Evolutionary conservation across 1,140 invertebrate species (phyloP), one percentile per base, ranked within the genome.

Genomic region (Trichonephila clavata): DNA sequence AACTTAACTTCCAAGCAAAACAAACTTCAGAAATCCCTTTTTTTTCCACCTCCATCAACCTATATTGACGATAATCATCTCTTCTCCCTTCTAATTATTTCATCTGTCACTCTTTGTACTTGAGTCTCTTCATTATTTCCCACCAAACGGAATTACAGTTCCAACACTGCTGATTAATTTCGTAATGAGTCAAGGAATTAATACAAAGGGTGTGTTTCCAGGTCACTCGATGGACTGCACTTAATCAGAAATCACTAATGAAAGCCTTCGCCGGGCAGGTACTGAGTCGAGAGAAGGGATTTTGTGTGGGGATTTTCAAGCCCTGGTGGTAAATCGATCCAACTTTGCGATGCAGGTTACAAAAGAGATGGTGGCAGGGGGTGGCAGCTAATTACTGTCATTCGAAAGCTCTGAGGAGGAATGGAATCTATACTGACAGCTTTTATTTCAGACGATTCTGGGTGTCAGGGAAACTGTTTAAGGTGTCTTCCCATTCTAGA

Each of bases 171-270:
- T 90, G 88, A 90, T 90, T 90, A 90, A 90, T 90, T 90, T 61
- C 68, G 68, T 90, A 90, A 90, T 90, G 88, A 90, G 68, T 60
- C 43, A 39, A 80, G 63, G 88, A 90, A 90, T 90, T 90, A 90
- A 80, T 90, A 90, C 88, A 68, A 90, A 90, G 88, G 88, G 88
- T 90, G 88, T 90, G 88, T 90, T 90, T 71, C 86, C 68, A 77
- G 88, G 88, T 90, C 88, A 90, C 80, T 59, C 61, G 88, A 80
- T 27, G 68, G 88, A 90, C 50, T 59, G 71, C 88, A 80, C 88
- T 90, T 90, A 90, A 90, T 90, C 88, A 90, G 88, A 90, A 90
- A 80, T 90, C 50, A 57, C 88, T 90, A 90, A 90, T 90, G 88
- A 90, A 90, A 80, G 88, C 68, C 71, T 43, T 88, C 63, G 68